Conservation (phyloP, 2,113 vertebrate species). For the Sinocyclocheilus anshuiensis region DNA sequence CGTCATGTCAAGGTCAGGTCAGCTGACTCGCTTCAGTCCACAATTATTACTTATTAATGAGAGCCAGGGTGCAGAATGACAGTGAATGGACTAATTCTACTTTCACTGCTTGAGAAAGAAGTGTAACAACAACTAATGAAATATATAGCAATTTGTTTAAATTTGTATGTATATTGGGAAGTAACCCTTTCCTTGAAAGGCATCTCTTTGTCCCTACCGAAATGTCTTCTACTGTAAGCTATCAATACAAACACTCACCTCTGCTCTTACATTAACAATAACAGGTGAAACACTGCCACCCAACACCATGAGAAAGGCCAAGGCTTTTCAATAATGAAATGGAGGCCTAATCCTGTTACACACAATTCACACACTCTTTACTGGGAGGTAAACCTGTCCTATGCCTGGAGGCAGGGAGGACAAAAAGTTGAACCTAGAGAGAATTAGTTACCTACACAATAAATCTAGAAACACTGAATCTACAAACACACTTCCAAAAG, state of each 20-base stretch:
- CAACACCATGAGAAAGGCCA: conserved; percentile 10
- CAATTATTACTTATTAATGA: conserved; percentile 46
- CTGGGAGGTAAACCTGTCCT: background rate
- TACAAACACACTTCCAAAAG: conserved; percentile 7
- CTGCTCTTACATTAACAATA: conserved; percentile 7
- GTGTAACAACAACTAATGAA: background rate
- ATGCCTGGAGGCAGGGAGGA: background rate
- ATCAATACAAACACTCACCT: conserved; percentile 4
- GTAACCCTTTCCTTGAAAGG: background rate
- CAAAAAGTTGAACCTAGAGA: background rate
- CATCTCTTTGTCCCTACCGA: background rate
- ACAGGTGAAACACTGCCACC: conserved; percentile 13
- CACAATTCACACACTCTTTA: conserved; percentile 5
- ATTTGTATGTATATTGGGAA: too few species aligned
- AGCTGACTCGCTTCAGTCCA: conserved; percentile 45
- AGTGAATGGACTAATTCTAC: conserved; percentile 2
- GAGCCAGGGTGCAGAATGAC: conserved; percentile 6
- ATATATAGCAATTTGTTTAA: too few species aligned
- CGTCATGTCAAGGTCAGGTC: conserved; percentile 21
- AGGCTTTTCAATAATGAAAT: conserved; percentile 8
- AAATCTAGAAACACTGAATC: background rate
- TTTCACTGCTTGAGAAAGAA: conserved; percentile 27
- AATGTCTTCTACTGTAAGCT: background rate
- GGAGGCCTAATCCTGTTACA: conserved; percentile 25
- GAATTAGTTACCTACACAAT: conserved; percentile 15